Evolutionary conservation across 92 coral and sea anemone genomes (phyloP), one percentile per base, ranked within the genome.

Genomic region (Zoanthus sociatus): DNA sequence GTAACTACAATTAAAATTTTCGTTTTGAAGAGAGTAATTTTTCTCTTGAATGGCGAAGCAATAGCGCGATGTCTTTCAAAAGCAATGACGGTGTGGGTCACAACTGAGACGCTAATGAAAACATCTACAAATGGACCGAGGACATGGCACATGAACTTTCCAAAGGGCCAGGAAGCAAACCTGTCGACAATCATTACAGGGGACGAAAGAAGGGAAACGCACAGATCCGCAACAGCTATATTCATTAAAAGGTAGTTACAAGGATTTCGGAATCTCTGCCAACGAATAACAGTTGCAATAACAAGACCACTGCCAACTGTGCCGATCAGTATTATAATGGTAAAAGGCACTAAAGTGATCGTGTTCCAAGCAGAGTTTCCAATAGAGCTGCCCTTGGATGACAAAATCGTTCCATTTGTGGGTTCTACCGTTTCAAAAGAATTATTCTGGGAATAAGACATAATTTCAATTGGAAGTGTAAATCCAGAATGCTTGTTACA

Each of bases 1-100:
- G 91, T 88, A 50, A 50, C 84, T 1, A 84, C 82, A 42, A 92
- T 84, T 16, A 83, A 83, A 56, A 91, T 73, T 76, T 92, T 94
- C n/a, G 97, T 83, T 86, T 83, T 90, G 9, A 81, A 45, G 73
- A 90, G 72, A 11, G 95, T 88, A 26, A 94, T 86, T 73, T 92
- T 87, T 21, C 89, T 89, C 77, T 77, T 92, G 30, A 94, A 92
- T 18, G 97, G 97, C 10, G 88, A 82, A 56, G 90, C 95, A 3
- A 93, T 94, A 6, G 93, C 97, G 12, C 97, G 78, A 72, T 92
- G 89, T 50, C 97, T 92, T 67, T 94, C 97, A 66, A 91, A 64
- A 15, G 95, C 95, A 18, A 94, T 94, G 0, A 91, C 83, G 9
- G 97, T 90, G 67, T 94, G 97, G 8, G 93, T 92, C 16, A 94